These are phyloP conservation scores for Lottia gigantea DNA, from an alignment of 2,888 invertebrate species.

Conservation along the genomic window DNA sequence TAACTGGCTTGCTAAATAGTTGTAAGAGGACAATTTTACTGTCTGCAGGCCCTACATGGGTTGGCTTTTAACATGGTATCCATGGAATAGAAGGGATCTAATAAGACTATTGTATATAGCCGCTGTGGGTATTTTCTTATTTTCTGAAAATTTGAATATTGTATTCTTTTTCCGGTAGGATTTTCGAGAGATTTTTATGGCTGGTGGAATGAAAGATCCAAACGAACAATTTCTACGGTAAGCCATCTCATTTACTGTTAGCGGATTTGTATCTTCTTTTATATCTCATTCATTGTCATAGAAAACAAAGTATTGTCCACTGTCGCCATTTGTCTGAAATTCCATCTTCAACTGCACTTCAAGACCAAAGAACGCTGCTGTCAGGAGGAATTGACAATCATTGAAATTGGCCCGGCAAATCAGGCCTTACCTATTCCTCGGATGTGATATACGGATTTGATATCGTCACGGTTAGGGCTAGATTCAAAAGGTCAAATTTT, in stretches of 20 bases:
- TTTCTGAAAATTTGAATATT: not conserved
- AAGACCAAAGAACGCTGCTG: too few relatives aligned
- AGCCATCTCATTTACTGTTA: conserved; percentile 25
- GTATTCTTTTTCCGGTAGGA: conserved; percentile 42
- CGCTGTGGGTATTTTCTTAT: not conserved
- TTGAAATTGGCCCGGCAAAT: too few relatives aligned
- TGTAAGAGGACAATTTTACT: too few relatives aligned
- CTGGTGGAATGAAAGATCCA: conserved; percentile 50
- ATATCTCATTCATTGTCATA: too few relatives aligned
- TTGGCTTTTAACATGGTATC: not conserved
- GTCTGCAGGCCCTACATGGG: not conserved
- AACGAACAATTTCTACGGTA: conserved; percentile 54
- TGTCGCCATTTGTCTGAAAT: not conserved
- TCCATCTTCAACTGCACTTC: not conserved
- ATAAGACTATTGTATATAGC: not conserved
- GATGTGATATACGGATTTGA: too few relatives aligned
- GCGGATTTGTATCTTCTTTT: too few relatives aligned
- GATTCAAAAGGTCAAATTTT: too few relatives aligned
- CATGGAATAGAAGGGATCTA: not conserved
- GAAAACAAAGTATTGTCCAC: too few relatives aligned
- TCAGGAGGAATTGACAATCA: too few relatives aligned
- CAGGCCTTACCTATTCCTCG: too few relatives aligned
- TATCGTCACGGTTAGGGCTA: too few relatives aligned
- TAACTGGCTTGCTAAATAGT: too few relatives aligned
- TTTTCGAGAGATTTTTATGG: conserved; percentile 57